A percentile compares a stretch with the other conserved stretches of the same genome.
These are phyloP conservation scores for Xiphydria camelus DNA, from an alignment of 2,888 invertebrate species.

Conservation along the genomic window DNA sequence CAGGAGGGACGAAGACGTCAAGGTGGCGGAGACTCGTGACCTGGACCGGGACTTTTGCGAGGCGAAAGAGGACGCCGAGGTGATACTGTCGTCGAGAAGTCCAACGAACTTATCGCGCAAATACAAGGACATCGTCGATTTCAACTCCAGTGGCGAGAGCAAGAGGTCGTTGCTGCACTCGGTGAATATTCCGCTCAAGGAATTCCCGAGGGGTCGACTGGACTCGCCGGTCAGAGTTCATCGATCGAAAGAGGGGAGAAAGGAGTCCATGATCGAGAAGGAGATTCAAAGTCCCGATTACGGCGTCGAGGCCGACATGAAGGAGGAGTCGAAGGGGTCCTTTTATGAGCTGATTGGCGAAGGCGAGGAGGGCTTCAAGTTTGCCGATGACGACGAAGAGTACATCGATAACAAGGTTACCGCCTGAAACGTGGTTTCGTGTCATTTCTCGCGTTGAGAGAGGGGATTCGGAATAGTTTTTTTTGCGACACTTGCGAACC, in stretches of 20 bases:
- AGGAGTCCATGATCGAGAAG: constrained; percentile 25
- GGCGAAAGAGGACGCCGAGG: constrained; percentile 15
- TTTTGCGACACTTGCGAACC: too few species aligned
- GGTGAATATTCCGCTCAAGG: constrained; percentile 45
- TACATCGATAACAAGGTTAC: constrained; percentile 46
- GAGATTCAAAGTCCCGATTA: constrained; percentile 44
- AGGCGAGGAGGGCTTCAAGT: constrained; percentile 46
- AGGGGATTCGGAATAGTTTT: too few species aligned
- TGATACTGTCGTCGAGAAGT: constrained; percentile 11
- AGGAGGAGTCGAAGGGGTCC: constrained; percentile 38
- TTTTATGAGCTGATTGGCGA: constrained; percentile 46
- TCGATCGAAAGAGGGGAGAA: constrained; percentile 28
- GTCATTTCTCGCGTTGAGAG: too few species aligned
- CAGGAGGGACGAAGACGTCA: constrained; percentile 10
- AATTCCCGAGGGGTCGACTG: constrained; percentile 36
- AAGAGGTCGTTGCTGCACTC: constrained; percentile 8
- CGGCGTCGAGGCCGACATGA: constrained; percentile 40
- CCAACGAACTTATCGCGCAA: constrained; percentile 27
- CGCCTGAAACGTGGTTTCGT: too few species aligned
- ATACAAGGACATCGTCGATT: constrained; percentile 27
- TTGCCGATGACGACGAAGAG: constrained; percentile 51
- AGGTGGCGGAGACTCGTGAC: constrained; percentile 9
- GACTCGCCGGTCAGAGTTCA: constrained; percentile 41
- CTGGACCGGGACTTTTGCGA: constrained; percentile 22
- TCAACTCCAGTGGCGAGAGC: constrained; percentile 25